Conservation (phyloP, 2,113 vertebrate genomes). For the Hipposideros armiger region DNA sequence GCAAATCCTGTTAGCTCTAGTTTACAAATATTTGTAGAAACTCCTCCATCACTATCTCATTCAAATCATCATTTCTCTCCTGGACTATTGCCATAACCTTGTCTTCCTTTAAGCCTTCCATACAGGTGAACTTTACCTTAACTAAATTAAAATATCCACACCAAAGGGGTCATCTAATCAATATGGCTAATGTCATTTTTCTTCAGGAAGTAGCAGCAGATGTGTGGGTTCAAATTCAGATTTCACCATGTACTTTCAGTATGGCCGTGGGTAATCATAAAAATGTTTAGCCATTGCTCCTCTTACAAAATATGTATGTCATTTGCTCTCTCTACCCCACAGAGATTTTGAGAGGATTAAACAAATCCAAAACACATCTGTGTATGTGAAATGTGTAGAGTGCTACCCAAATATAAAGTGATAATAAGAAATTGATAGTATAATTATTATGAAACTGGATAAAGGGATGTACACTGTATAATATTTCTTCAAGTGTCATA, state of each 20-base stretch:
- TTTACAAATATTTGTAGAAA: conserved; percentile 12
- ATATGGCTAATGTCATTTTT: neutral
- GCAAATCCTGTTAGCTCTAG: neutral
- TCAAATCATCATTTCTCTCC: neutral
- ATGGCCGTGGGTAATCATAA: neutral
- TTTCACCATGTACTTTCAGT: neutral
- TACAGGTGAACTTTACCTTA: neutral
- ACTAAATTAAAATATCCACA: neutral
- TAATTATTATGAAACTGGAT: neutral
- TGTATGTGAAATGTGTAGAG: conserved; percentile 1
- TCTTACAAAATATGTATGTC: neutral
- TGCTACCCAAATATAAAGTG: neutral
- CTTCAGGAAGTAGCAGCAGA: neutral
- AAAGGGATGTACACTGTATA: neutral
- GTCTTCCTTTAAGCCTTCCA: neutral
- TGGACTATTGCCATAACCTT: conserved; percentile 10
- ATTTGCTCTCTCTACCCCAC: neutral
- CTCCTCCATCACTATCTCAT: neutral
- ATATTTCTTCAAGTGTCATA: conserved; percentile 14
- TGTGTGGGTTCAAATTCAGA: neutral
- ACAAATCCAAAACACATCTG: neutral
- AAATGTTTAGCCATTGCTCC: neutral
- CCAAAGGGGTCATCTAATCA: neutral
- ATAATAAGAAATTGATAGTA: neutral
- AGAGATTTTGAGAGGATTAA: conserved; percentile 33